Evolutionary conservation across 30 jellyfish, hydroid and myxozoan genomes (phyloP), one percentile per base, ranked within the genome.

Genomic region (Cassiopea andromeda): DNA sequence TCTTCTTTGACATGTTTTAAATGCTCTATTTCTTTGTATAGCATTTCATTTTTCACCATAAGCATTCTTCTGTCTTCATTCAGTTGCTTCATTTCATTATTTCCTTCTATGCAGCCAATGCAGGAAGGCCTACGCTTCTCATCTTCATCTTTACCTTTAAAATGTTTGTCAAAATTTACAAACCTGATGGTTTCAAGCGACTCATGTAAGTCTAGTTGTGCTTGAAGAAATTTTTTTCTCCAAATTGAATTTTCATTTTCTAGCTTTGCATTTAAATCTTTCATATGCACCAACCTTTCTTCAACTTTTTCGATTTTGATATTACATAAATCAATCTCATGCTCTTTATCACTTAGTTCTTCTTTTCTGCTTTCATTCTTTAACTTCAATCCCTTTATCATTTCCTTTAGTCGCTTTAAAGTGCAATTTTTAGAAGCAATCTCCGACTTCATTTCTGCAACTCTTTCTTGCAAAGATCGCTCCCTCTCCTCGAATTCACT

Each of bases 171-270:
- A 50, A 72, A 78, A 45, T 84, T 73, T 46, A 19, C 69, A 72
- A 67, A 72, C 19, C 85, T 18, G 16, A 49, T 69, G 16, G 46
- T 69, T 44, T 84, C 85, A 15, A 59, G 69, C 16, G 85, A 54
- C 1, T 70, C 64, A 44, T 72, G 81, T 80, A 84, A 60, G 45
- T 84, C 85, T 1, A 79, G 70, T 18, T 49, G 68, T 1, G 81
- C 44, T 69, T 75, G 19, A 38, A 66, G 44, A 45, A 44, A 49
- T 17, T 71, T 73, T 48, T 76, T 71, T 50, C 72, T 45, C 46
- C n/a, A 9, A 1, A 6, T 84, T 48, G 80, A 84, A n/a, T 72
- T 84, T 27, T 46, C 85, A 7, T 72, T 73, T 72, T 84, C 92
- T 14, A 84, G 85, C 12, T 58, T 46, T 7, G 2, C 16, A 58